Evolutionary conservation across 1,140 invertebrate genomes (phyloP).

Genomic region (Zaprionus nigranus): DNA sequence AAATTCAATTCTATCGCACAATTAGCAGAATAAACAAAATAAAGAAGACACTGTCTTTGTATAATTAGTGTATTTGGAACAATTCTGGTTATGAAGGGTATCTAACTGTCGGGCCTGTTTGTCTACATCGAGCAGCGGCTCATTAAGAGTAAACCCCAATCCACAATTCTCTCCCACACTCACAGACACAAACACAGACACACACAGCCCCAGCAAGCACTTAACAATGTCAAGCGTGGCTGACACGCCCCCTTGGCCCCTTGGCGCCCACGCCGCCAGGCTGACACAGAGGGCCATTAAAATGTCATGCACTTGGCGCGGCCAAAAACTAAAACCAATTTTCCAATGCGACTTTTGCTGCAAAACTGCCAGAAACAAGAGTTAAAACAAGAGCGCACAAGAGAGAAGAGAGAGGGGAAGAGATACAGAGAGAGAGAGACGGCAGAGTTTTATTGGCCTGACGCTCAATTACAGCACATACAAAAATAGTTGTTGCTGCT

Average conservation of each 20-base stretch:
- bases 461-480: slow-evolving; percentile 47
- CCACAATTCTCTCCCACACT: neutral
- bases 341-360: slow-evolving; percentile 38
- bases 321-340: slow-evolving; percentile 65
- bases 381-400: slow-evolving; percentile 34
- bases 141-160: slow-evolving; percentile 35
- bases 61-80: too few species aligned
- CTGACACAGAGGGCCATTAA: slow-evolving; percentile 52
- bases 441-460: slow-evolving; percentile 47
- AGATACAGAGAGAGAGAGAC: neutral
- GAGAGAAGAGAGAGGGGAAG: neutral
- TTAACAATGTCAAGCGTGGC: slow-evolving; percentile 63
- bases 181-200: neutral
- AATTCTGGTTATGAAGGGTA: too few species aligned
- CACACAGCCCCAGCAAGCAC: slow-evolving; percentile 46
- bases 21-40: too few species aligned
- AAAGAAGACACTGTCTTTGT: too few species aligned
- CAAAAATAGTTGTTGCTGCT: slow-evolving; percentile 20
- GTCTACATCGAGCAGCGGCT: slow-evolving; percentile 24
- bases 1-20: too few species aligned
- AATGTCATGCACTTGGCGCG: slow-evolving; percentile 77
- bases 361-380: slow-evolving; percentile 46
- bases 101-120: too few species aligned
- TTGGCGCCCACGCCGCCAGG: neutral
- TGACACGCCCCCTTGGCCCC: neutral